These are phyloP conservation scores for Toxostoma redivivum DNA, from an alignment of 2,113 vertebrate genomes.

Conservation along the genomic window DNA sequence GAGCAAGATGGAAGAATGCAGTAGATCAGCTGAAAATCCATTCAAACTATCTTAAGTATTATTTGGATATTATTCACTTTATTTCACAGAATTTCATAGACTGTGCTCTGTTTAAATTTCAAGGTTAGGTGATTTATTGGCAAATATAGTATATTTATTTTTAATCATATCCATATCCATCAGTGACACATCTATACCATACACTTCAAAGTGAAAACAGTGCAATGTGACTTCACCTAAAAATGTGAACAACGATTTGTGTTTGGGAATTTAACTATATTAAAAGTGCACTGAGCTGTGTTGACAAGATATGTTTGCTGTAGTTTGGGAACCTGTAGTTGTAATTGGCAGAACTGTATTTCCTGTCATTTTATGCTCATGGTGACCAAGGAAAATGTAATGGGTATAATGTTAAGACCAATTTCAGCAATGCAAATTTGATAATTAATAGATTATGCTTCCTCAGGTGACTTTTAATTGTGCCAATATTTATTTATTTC, in stretches of 20 bases:
- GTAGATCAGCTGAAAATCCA: neutral
- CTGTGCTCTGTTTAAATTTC: neutral
- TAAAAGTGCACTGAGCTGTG: neutral
- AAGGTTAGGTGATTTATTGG: neutral
- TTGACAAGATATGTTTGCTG: neutral
- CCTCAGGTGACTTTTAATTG: neutral
- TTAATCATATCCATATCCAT: neutral
- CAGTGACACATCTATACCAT: neutral
- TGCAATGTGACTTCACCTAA: neutral
- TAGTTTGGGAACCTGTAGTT: neutral
- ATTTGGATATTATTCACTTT: neutral
- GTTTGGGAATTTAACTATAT: neutral
- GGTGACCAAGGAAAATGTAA: neutral
- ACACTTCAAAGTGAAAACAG: neutral
- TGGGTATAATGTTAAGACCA: neutral
- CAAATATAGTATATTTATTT: neutral
- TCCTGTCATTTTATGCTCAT: neutral
- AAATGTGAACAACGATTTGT: neutral
- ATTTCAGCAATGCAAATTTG: neutral
- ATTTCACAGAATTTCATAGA: neutral
- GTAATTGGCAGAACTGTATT: neutral
- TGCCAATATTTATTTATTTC: conserved; percentile 8
- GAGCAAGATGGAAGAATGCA: neutral
- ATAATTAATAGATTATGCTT: neutral
- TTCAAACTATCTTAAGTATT: neutral